Evolutionary conservation across 1,140 invertebrate genomes (phyloP), one percentile per base, ranked within the genome.

Genomic region (Cataglyphis hispanica): DNA sequence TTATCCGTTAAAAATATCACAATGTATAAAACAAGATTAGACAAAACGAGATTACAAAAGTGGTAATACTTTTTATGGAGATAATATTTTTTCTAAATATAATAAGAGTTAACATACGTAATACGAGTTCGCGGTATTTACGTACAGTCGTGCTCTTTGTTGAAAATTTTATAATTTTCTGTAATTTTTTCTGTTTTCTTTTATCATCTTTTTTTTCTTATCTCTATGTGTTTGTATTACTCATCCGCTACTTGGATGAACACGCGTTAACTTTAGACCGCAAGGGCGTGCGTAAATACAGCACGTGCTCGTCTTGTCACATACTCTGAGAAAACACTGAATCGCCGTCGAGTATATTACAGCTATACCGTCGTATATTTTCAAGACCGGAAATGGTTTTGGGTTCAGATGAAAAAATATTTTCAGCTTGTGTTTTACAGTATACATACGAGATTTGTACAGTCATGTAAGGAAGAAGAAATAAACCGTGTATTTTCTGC

Each of bases 1-100:
- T 80, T 80, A 80, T 69, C 22, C 5, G 8, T 37, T 5, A 6
- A 1, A 69, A 58, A 25, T 80, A 6, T 80, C 43, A n/a, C 43
- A 8, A 80, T 5, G 2, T 27, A 0, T 37, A 8, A n/a, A 67
- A 67, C 13, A n/a, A n/a, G 37, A 31, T 69, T 40, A 69, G 16
- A 34, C 43, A 50, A 76, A 31, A 37, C 2, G n/a, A 66, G 13
- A 80, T 63, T 31, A 27, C n/a, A 19, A 77, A 31, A 63, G 31
- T 31, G 31, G 31, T 31, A 31, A 31, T 31, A 31, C 0, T 31
- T 31, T 31, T 31, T 31, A 31, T 3, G 31, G 2, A 2, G 2
- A 50, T 31, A 27, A 7, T 77, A 77, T 56, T 77, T 78, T 13
- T 43, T 25, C 5, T 1, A 13, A 25, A 46, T 63, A 37, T 34